Evolutionary conservation across 1,140 invertebrate genomes (phyloP), one percentile per base, ranked within the genome.

Genomic region (Coelopa frigida): DNA sequence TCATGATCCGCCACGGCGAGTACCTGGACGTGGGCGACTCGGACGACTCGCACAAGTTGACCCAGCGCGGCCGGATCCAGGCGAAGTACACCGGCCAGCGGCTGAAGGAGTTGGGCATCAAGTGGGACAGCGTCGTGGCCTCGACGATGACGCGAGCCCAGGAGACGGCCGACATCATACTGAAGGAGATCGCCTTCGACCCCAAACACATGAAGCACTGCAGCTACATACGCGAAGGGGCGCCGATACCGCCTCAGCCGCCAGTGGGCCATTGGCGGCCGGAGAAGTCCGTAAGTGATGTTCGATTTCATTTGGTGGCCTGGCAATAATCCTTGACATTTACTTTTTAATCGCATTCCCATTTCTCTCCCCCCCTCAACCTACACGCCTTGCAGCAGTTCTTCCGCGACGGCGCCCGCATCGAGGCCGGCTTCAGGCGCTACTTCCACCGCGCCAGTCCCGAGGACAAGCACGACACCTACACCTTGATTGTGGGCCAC

Each of bases 401-500:
- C 74, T 90, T 81, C 69, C 79, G 85, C 67, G 94, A 99, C 71
- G 89, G 94, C n/a, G 83, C 92, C 0, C 75, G 96, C 51, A 99
- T 99, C 56, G 96, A 99, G 74, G 90, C 93, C 5, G 96, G 86
- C 5, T 99, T 98, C 72, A 74, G 94, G 37, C 84, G 87, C 56
- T 94, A 96, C 72, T 89, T 99, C 68, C 82, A 98, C 72, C 76
- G 97, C 45, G 94, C 96, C 15, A 72, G 79, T 39, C 78, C 83
- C 2, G 71, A 75, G 4, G 92, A 99, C 72, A 75, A 81, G 37
- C 73, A 84, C 46, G 92, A 98, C 66, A 81, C 81, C 5, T 94
- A 89, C 68, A 96, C 96, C 37, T 66, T 99, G 22, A 74, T 98
- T 35, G 93, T 99, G 5, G 98, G 94, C 53, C 96, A 99, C 74